Percentiles rank a stretch among this genome's conserved stretches.
These are phyloP conservation scores for Pteruthius melanotis DNA, from an alignment of 2,113 vertebrate species.

Conservation along the genomic window DNA sequence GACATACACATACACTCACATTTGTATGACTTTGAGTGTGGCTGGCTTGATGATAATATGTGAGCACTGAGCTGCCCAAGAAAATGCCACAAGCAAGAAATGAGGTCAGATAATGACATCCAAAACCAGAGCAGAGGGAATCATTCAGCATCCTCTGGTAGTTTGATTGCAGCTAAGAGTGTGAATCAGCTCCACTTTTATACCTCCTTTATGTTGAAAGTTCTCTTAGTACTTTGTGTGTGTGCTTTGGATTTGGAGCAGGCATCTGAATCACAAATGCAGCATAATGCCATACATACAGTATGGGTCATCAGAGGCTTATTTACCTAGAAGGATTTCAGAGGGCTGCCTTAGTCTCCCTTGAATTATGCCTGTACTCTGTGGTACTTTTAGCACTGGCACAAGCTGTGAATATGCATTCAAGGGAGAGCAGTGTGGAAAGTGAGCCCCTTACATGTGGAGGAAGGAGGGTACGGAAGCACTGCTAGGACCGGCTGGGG, in stretches of 20 bases:
- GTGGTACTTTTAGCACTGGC: background rate
- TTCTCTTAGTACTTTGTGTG: background rate
- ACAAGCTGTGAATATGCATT: background rate
- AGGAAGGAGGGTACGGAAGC: background rate
- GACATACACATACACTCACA: background rate
- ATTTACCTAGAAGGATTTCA: conserved; percentile 31
- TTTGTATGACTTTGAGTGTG: conserved; percentile 47
- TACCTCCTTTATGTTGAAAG: conserved; percentile 24
- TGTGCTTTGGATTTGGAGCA: conserved; percentile 26
- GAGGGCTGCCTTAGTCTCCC: background rate
- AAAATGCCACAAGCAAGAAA: conserved; percentile 63
- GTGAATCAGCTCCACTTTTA: conserved; percentile 37
- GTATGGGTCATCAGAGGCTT: background rate
- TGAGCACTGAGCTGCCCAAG: conserved; percentile 38
- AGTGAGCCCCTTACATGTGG: background rate
- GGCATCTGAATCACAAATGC: conserved; percentile 37
- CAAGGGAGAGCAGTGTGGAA: background rate
- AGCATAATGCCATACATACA: background rate
- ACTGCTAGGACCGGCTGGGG: background rate
- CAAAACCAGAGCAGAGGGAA: conserved; percentile 53
- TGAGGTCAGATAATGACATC: conserved; percentile 59
- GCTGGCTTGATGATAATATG: conserved; percentile 43
- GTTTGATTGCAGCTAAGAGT: conserved; percentile 53
- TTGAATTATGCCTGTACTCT: background rate
- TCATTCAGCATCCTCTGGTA: conserved; percentile 54